Evolutionary conservation across 2,113 vertebrate genomes (phyloP), one percentile per base, ranked within the genome.

Genomic region (Opisthocomus hoazin): DNA sequence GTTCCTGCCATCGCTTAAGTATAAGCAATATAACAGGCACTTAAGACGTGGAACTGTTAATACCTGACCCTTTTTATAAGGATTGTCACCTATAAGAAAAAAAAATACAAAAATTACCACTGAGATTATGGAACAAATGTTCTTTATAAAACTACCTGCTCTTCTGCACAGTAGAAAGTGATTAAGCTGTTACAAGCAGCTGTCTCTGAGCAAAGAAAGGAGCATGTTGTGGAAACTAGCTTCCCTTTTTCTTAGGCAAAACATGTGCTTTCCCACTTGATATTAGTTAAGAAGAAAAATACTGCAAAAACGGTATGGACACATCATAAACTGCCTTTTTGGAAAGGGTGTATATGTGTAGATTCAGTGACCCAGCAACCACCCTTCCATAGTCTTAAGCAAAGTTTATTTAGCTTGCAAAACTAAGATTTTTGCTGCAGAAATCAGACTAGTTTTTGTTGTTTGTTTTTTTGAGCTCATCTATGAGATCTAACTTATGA

Each of bases 11-110:
- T 70, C 58, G 7, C 43, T 86, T 51, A 63, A 88, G 75, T 81
- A 70, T 57, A 93, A 93, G 82, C 79, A 90, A 84, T 82, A 74
- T 84, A 96, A 90, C 56, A 74, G 73, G 79, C 85, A 94, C 64
- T 93, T 96, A 83, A 60, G 58, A 84, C 68, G 66, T 12, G 27
- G 69, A 80, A 66, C 66, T 88, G 41, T 87, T 95, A 93, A 70
- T 77, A 90, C 16, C 34, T 63, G 56, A 61, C 24, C n/a, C 20
- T 93, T 93, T 71, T 93, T 56, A 75, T n/a, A 21, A 82, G 51
- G 54, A 56, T 95, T 94, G 87, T 93, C 56, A 87, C 43, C 17
- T 63, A 3, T 15, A 51, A 75, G 50, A 26, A 63, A 70, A 73
- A 78, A 94, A 61, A 39, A 50, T 1, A 24, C 10, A 57, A 87